Percentiles rank a stretch among this genome's conserved stretches.
Evolutionary conservation across 2,113 vertebrate genomes (phyloP).

Genomic region (Petroica traversi): DNA sequence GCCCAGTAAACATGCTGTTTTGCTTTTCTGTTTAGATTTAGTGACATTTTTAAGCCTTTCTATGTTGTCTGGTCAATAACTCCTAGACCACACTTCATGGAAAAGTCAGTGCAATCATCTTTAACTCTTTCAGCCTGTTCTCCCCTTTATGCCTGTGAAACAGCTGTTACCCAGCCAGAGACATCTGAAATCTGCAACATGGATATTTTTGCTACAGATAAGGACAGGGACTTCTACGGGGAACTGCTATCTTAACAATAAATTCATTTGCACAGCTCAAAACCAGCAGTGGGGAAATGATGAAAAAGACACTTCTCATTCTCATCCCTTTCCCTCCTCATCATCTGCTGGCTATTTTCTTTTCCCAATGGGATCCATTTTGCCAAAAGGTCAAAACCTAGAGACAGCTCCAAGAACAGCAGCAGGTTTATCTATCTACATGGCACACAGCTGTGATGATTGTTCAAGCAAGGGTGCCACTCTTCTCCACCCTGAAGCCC

Average conservation of each 20-base stretch:
- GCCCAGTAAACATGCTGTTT: not conserved
- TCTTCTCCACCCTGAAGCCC: not conserved
- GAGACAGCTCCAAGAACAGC: not conserved
- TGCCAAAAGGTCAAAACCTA: not conserved
- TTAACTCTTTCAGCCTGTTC: not conserved
- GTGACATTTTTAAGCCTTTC: not conserved
- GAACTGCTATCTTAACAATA: not conserved
- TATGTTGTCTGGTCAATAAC: not conserved
- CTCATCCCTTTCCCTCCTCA: not conserved
- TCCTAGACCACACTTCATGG: not conserved
- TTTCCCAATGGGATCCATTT: not conserved
- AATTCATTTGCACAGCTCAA: not conserved
- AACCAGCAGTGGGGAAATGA: not conserved
- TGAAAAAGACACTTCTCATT: not conserved
- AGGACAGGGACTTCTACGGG: not conserved
- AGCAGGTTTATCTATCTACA: not conserved
- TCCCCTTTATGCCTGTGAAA: not conserved
- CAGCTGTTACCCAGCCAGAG: not conserved
- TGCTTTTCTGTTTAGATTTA: not conserved
- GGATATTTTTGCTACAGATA: not conserved
- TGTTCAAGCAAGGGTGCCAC: not conserved
- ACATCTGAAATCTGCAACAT: not conserved
- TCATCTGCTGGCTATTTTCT: not conserved
- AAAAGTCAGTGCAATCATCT: not conserved
- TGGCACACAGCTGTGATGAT: accelerated